Evolutionary conservation across 2,113 vertebrate species (phyloP).

Genomic region (Bombycilla garrulus): DNA sequence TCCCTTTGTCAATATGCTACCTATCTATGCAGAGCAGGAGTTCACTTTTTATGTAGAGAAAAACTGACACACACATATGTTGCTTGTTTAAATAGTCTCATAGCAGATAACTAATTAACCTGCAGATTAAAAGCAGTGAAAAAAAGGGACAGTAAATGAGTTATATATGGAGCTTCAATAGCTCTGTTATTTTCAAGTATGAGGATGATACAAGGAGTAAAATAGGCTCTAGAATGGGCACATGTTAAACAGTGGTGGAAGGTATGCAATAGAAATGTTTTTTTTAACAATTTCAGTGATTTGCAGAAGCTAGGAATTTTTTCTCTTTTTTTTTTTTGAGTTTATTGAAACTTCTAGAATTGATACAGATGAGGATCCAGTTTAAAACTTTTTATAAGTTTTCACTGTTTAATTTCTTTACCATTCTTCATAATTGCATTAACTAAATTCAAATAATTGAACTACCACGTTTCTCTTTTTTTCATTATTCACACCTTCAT

Average conservation of each 20-base stretch:
- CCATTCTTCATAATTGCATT: background rate
- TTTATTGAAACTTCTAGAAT: background rate
- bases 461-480: background rate
- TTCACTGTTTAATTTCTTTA: background rate
- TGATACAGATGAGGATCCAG: background rate
- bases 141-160: background rate
- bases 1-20: background rate
- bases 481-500: background rate
- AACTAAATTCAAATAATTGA: background rate
- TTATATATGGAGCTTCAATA: background rate
- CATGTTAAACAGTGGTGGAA: background rate
- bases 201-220: background rate
- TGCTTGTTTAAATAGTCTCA: background rate
- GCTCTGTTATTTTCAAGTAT: background rate
- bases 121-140: background rate
- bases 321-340: background rate
- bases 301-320: background rate
- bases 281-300: background rate
- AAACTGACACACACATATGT: background rate
- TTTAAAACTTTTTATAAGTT: background rate
- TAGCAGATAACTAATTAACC: background rate
- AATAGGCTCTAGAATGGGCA: background rate
- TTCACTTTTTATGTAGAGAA: background rate
- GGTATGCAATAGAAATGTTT: rapidly evolving
- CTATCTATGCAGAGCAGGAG: background rate